Conservation (phyloP, 2,888 invertebrate species). For the Eulithis prunata region DNA sequence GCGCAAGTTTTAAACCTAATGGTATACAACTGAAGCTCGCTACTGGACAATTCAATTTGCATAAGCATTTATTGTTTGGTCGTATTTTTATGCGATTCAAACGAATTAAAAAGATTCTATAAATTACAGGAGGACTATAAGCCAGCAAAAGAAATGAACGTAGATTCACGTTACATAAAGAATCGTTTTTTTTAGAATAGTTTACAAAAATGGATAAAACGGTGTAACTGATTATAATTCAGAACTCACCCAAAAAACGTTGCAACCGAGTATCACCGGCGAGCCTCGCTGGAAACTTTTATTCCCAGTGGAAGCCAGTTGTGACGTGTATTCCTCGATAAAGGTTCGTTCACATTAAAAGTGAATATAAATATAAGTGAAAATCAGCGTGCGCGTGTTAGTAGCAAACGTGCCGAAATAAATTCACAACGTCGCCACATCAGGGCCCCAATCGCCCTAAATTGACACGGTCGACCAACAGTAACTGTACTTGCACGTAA, state of each 20-base stretch:
- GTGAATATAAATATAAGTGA: no score
- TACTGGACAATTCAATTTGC: conserved; percentile 63
- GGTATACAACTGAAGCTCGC: conserved; percentile 25
- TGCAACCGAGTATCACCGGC: not conserved
- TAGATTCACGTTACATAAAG: not conserved
- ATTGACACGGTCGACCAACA: no score
- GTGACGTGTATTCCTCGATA: conserved; percentile 1
- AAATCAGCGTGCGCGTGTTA: no score
- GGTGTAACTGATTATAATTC: not conserved
- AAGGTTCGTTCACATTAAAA: not conserved
- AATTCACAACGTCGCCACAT: no score
- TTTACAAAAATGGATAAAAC: no score
- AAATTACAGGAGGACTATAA: conserved; percentile 21
- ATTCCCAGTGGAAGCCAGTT: not conserved
- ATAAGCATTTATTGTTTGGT: conserved; percentile 61
- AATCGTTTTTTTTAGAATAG: no score
- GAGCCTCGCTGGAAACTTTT: not conserved
- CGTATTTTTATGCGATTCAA: conserved; percentile 37
- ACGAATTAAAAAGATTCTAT: conserved; percentile 32
- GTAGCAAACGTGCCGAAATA: no score
- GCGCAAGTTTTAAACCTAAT: not conserved
- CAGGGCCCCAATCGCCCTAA: no score
- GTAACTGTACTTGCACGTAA: no score
- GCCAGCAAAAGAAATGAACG: conserved; percentile 11
- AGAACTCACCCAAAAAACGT: not conserved